Base-by-base conservation (phyloP, 1,140 invertebrate genomes). In the Macrocentrus cingulum region DNA sequence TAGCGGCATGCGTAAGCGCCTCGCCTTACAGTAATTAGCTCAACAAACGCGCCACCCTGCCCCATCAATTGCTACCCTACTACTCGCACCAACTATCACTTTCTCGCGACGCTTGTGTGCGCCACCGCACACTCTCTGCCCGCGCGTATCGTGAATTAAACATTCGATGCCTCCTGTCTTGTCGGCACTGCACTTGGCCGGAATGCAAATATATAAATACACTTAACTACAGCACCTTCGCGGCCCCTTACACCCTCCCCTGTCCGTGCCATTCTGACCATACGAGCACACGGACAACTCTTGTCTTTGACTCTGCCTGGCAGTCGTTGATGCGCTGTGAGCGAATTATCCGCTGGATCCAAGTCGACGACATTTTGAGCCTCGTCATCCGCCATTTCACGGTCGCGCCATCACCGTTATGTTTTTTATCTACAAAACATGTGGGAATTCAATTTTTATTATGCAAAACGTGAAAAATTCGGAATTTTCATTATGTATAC, bases 21-120 rank as follows among this genome's bases (percentile, higher is more conserved):
- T 78, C 72, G 74, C 69, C 77, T 76, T 73, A 76, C 77, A 71
- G 76, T 79, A 80, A 80, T 80, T 80, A 79, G 76, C 76, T 74
- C 76, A 74, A 79, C 76, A 79, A 78, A 77, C 74, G 76, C 70
- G 71, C 76, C 68, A 75, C 69, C 71, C 77, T 75, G 76, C 76
- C 74, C 67, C 76, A 79, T 80, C 76, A 80, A 80, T 80, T 79
- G 71, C 75, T 76, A 74, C 74, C 69, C 73, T 74, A 72, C 73
- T 63, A 65, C 65, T 50, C 56, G 67, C 57, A 54, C 20, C 41
- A n/a, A n/a, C 11, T 55, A 52, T 42, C 53, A 39, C 36, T 54
- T 45, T 8, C 25, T 23, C 11, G 13, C 25, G n/a, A 42, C 7
- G 18, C 56, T 55, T 53, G 54, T 50, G 23, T 34, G 23, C 29